A percentile compares a stretch with the other conserved stretches of the same genome.
Evolutionary conservation across 2,797 vertebrate species (phyloP).

Genomic region (Kryptolebias ocellatus): DNA sequence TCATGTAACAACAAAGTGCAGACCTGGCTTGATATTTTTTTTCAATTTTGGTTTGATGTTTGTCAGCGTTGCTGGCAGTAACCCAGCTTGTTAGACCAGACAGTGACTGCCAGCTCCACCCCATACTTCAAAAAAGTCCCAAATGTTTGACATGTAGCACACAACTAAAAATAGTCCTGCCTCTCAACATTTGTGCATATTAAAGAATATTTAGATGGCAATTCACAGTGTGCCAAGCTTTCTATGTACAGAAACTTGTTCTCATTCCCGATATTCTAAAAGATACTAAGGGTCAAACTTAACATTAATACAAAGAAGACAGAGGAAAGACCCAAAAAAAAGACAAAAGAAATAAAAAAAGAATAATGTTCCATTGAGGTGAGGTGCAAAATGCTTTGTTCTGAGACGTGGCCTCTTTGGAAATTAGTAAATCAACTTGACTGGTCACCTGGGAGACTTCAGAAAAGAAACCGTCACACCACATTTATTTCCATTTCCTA

Average conservation of each 20-base stretch:
- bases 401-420: conserved; percentile 82
- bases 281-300: conserved; percentile 32
- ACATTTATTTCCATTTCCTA: conserved; percentile 53
- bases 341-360: conserved; percentile 39
- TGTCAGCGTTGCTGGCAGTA: conserved; percentile 17
- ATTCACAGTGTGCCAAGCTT: conserved; percentile 36
- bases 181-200: conserved; percentile 22
- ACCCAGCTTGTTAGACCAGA: conserved; percentile 33
- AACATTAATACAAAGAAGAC: conserved; percentile 42
- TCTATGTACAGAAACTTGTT: conserved; percentile 21
- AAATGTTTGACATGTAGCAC: conserved; percentile 36
- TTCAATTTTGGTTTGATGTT: background rate
- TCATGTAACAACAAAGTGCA: background rate
- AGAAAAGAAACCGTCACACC: conserved; percentile 54
- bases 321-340: conserved; percentile 32
- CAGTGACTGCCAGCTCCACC: conserved; percentile 22
- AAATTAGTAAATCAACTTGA: conserved; percentile 76
- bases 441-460: conserved; percentile 72
- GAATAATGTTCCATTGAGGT: conserved; percentile 63
- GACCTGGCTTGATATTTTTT: background rate
- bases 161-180: conserved; percentile 13
- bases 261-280: conserved; percentile 38
- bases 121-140: conserved; percentile 15
- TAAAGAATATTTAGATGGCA: conserved; percentile 22
- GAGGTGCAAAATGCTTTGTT: conserved; percentile 84